Percentiles rank a stretch among this genome's conserved stretches.
phyloP scores from a whole-genome alignment of 2,888 invertebrate species.

The Gari tellinella region DNA sequence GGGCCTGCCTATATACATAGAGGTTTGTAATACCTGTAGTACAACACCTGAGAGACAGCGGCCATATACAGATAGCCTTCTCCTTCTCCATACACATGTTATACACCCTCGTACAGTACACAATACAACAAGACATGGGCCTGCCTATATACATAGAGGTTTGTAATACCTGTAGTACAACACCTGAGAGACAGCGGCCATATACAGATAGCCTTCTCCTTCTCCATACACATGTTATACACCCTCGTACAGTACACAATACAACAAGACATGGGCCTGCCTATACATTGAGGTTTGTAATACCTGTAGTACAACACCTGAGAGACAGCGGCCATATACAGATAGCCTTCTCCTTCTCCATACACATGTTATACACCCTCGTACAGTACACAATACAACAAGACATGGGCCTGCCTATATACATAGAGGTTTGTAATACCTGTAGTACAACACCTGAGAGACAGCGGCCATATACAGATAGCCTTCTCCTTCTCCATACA shows the following conservation, averaged over 20 bases:
- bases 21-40: conserved; percentile 67
- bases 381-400: conserved; percentile 56
- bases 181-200: conserved; percentile 73
- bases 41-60: conserved; percentile 69
- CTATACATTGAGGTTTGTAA: conserved; percentile 52
- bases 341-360: conserved; percentile 66
- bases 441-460: conserved; percentile 64
- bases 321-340: conserved; percentile 72
- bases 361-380: conserved; percentile 60
- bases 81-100: conserved; percentile 64
- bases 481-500: conserved; percentile 65
- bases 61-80: conserved; percentile 71
- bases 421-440: conserved; percentile 62
- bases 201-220: conserved; percentile 67
- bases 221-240: conserved; percentile 61
- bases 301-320: conserved; percentile 66
- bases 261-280: conserved; percentile 65
- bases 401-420: conserved; percentile 62
- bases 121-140: conserved; percentile 65
- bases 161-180: conserved; percentile 63
- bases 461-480: conserved; percentile 73
- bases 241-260: conserved; percentile 56
- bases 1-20: conserved; percentile 50
- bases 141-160: conserved; percentile 48
- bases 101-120: conserved; percentile 55